phyloP scores from a whole-genome alignment of 2,113 vertebrate species.

The Saguinus midas region DNA sequence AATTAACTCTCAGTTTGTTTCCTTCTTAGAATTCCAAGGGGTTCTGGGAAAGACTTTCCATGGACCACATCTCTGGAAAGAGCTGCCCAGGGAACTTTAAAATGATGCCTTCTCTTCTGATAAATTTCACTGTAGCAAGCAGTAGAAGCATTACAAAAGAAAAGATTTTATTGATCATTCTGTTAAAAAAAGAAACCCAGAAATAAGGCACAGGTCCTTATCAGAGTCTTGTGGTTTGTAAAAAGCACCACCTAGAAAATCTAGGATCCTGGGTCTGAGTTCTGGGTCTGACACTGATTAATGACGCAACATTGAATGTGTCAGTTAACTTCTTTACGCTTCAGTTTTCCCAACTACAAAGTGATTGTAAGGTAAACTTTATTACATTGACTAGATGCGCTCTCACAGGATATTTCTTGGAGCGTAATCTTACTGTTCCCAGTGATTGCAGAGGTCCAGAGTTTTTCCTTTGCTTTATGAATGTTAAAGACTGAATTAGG shows the following conservation, averaged over 20 bases:
- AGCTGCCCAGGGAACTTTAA: slow-evolving; percentile 48
- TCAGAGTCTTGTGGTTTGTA: background rate
- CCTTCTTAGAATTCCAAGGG: slow-evolving; percentile 38
- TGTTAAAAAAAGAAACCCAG: background rate
- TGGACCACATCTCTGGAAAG: slow-evolving; percentile 40
- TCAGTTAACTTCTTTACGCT: background rate
- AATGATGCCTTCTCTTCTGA: slow-evolving; percentile 22
- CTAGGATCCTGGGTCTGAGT: background rate
- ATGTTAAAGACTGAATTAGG: background rate
- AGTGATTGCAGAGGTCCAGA: background rate
- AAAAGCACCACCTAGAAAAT: background rate
- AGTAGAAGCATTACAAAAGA: background rate
- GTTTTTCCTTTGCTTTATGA: background rate
- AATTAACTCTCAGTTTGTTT: slow-evolving; percentile 56
- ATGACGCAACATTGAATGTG: background rate
- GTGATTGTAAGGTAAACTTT: background rate
- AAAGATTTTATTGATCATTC: background rate
- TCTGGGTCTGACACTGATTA: background rate
- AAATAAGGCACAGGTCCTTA: background rate
- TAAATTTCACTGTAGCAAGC: slow-evolving; percentile 15
- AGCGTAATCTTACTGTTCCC: background rate
- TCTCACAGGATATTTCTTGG: background rate
- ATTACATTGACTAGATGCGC: background rate
- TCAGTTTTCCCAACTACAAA: background rate
- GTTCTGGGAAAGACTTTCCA: slow-evolving; percentile 33